phyloP scores from a whole-genome alignment of 2,113 vertebrate genomes.

The Crotalus viridis region DNA sequence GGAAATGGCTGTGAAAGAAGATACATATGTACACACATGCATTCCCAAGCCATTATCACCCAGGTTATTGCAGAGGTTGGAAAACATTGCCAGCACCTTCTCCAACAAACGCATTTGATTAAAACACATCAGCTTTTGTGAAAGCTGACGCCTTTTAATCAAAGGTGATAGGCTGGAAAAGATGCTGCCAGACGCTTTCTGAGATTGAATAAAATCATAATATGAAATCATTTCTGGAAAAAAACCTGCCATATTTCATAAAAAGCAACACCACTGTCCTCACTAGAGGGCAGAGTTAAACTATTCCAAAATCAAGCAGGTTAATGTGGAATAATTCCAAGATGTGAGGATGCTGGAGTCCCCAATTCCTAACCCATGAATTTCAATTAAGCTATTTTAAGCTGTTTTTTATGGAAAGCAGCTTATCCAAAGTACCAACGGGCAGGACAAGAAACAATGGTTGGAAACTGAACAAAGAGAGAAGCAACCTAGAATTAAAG shows the following conservation, averaged over 20 bases:
- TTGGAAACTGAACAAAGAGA: too few relatives aligned
- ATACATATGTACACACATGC: background rate
- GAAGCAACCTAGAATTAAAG: too few relatives aligned
- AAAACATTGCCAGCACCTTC: background rate
- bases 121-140: background rate
- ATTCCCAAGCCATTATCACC: background rate
- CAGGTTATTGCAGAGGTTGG: background rate
- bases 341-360: too few relatives aligned
- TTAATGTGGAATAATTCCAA: background rate
- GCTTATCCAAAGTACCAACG: too few relatives aligned
- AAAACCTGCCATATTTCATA: background rate
- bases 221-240: background rate
- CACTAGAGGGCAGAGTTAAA: too few relatives aligned
- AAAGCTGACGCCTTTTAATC: background rate
- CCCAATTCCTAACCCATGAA: too few relatives aligned
- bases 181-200: background rate
- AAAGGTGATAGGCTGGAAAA: background rate
- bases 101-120: background rate
- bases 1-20: background rate
- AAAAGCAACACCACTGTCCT: background rate
- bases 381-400: too few relatives aligned
- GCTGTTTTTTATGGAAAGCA: too few relatives aligned
- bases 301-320: too few relatives aligned
- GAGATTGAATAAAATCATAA: background rate
- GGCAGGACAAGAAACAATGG: too few relatives aligned